Base-by-base conservation (phyloP, 2,113 vertebrate genomes). In the Parotia lawesii region DNA sequence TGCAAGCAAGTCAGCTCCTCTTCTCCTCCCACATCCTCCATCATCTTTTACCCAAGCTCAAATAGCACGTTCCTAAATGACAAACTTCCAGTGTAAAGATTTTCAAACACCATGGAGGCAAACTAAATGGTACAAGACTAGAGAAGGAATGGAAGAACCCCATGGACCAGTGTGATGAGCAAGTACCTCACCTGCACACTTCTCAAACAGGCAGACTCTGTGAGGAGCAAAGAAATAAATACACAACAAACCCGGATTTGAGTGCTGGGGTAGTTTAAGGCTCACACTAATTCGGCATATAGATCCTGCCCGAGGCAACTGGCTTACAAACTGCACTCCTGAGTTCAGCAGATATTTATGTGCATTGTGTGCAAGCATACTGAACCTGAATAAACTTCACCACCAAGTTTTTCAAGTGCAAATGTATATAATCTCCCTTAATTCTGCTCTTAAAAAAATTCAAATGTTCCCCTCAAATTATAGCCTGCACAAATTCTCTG, bases 61-160 rank as follows among this genome's bases (percentile, higher is more conserved):
- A 19, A 51, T 0, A 53, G 3, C 23, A 21, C 0, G 0, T 10
- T 51, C 47, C 56, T 58, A 10, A 90, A 74, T 0, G 2, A 16
- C 42, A 38, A 74, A 29, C 27, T 70, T 83, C 13, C 67, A 73
- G 66, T 0, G 0, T 19, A 37, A 35, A 71, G 42, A 19, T 44
- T 80, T 80, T 44, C 69, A 38, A 40, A 33, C 65, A 51, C 11
- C 5, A 4, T 2, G 9, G 42, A 69, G 77, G 11, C 44, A 64
- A 88, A 81, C 6, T 7, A 51, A 67, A 48, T 16, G 7, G 48
- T 45, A 12, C 33, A 60, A 75, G 72, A 44, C 12, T 20, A 35
- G 45, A 67, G 37, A 28, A 65, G 7, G 73, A 81, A 40, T 7
- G 37, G 33, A 67, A 81, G 31, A 58, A 28, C 16, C 28, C 17